Base-by-base conservation (phyloP, 2,888 invertebrate genomes). In the Muscina levida region DNA sequence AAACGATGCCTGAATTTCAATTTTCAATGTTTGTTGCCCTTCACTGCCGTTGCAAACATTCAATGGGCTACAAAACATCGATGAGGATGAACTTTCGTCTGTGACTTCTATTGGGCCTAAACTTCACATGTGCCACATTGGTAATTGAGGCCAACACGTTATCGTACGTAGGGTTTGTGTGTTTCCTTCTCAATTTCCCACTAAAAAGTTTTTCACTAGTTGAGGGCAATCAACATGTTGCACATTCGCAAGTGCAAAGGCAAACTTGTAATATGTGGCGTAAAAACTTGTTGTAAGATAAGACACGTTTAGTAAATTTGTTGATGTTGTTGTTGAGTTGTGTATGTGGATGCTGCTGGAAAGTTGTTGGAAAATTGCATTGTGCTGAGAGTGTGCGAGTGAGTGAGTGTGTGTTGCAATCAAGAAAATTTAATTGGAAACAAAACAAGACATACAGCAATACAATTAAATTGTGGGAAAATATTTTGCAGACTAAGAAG, bases 381-480 rank as follows among this genome's bases (percentile, higher is more conserved):
- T 42, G 62, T 62, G 42, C 13, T 51, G 8, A 19, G n/a, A n/a
- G n/a, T n/a, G n/a, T n/a, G 17, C 17, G 37, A 59, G n/a, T n/a
- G n/a, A n/a, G n/a, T 5, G 42, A 11, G 44, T 22, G 1, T 62
- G 3, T 62, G 62, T 42, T 42, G 42, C 19, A 39, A 42, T 42
- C 5, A 42, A 42, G 22, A 22, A 42, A 13, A 19, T 5, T 19
- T 4, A 13, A 24, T 31, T 22, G 22, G 22, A 11, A 62, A 59
- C 1, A 39, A 10, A 39, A 42, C 19, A 62, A 13, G 42, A 42
- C 19, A 39, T 39, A 17, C 11, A 37, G 26, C 57, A 57, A 37
- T 8, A 6, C 42, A 42, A 62, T 62, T 42, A 39, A 62, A 62
- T 62, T 62, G 17, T 62, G 62, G 62, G 62, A 62, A 62, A 17